These are phyloP conservation scores for Styela plicata DNA, from an alignment of 23 tunicate species.

Conservation along the genomic window DNA sequence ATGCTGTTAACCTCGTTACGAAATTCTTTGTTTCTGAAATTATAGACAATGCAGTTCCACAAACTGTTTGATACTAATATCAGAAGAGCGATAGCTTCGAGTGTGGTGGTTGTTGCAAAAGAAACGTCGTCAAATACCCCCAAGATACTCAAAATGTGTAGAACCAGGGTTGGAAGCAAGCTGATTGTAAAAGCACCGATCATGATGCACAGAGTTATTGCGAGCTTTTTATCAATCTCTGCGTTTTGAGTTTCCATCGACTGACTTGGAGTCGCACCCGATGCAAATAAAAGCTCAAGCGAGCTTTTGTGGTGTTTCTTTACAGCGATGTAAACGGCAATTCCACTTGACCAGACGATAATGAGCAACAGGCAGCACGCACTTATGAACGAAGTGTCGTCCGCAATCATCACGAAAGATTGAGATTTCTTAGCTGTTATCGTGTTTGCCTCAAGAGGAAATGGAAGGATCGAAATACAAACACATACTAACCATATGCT, in stretches of 20 bases:
- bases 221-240: not conserved
- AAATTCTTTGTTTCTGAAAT: constrained; percentile 43
- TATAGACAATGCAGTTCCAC: constrained; percentile 68
- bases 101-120: not conserved
- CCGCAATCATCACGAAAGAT: not conserved
- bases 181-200: not conserved
- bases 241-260: not conserved
- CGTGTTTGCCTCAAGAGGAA: not conserved
- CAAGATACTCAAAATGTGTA: not conserved
- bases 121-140: not conserved
- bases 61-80: constrained; percentile 53
- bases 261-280: not conserved
- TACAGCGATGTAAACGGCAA: not conserved
- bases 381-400: not conserved
- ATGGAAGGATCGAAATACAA: not conserved
- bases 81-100: constrained; percentile 12
- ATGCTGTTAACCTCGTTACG: constrained; percentile 20
- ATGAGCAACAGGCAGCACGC: not conserved
- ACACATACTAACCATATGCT: not conserved
- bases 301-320: not conserved
- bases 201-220: not conserved
- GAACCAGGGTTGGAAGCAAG: not conserved
- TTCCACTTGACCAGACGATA: not conserved
- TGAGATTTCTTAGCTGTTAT: not conserved
- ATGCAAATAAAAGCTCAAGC: not conserved